Evolutionary conservation across 2,113 vertebrate species (phyloP).

Genomic region (Heliornis fulica): DNA sequence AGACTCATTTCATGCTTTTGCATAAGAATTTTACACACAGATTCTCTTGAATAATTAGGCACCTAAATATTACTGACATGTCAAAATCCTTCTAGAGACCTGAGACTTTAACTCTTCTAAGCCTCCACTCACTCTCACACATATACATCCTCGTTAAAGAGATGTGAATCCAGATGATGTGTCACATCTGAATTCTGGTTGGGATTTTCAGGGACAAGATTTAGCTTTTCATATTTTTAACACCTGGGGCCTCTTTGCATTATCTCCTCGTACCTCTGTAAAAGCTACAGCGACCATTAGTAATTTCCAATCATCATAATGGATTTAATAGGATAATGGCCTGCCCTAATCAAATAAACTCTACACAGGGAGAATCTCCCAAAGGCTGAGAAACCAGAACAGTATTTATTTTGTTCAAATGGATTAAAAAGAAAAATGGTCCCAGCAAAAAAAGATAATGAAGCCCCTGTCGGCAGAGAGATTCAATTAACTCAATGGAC

Average conservation of each 20-base stretch:
- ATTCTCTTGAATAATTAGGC: background rate
- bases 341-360: constrained; percentile 27
- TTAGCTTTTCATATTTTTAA: background rate
- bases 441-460: constrained; percentile 6
- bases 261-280: background rate
- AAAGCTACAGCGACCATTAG: background rate
- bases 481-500: constrained; percentile 51
- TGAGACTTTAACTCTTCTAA: background rate
- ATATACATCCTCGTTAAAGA: background rate
- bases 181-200: background rate
- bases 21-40: background rate
- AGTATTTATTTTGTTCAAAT: constrained; percentile 25
- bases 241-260: background rate
- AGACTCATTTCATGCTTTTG: background rate
- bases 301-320: constrained; percentile 10
- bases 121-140: background rate
- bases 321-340: constrained; percentile 28
- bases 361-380: background rate
- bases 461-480: background rate
- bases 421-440: constrained; percentile 17
- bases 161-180: accelerated
- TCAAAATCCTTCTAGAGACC: background rate
- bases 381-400: background rate
- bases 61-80: background rate
- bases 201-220: background rate